Conservation (phyloP, 2,888 invertebrate species). For the Halictus quadricinctus region DNA sequence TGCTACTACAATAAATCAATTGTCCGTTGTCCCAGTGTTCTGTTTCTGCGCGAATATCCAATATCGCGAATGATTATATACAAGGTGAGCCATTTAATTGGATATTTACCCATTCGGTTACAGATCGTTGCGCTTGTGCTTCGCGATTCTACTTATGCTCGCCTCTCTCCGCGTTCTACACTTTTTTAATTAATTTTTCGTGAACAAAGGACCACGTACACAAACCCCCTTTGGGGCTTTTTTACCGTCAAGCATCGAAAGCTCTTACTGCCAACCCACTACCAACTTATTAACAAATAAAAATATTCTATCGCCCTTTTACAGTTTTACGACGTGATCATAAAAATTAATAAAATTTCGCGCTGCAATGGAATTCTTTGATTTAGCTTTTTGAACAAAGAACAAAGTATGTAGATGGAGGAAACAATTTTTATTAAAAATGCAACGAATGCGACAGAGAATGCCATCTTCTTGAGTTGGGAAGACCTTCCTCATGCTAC, state of each 20-base stretch:
- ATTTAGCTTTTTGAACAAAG: too few relatives aligned
- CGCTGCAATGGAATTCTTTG: too few relatives aligned
- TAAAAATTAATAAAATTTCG: too few relatives aligned
- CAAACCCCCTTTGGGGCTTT: background rate
- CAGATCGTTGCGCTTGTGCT: background rate
- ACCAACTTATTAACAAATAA: background rate
- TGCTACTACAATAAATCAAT: slow-evolving; percentile 30
- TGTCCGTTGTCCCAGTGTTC: slow-evolving; percentile 7
- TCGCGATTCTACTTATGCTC: background rate
- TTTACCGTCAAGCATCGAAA: background rate
- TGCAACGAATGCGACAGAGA: too few relatives aligned
- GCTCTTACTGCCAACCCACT: background rate
- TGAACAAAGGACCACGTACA: background rate
- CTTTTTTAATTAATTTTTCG: background rate
- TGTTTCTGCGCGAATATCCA: background rate
- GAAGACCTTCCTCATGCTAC: too few relatives aligned
- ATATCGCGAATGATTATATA: background rate
- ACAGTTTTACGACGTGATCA: too few relatives aligned
- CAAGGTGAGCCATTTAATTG: background rate
- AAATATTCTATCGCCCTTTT: too few relatives aligned
- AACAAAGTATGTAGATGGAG: too few relatives aligned
- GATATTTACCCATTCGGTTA: background rate
- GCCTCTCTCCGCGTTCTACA: background rate
- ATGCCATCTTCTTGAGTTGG: too few relatives aligned
- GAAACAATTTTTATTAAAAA: too few relatives aligned